Base-by-base conservation (phyloP, 2,888 invertebrate species). In the Cryptocephalus moraei region DNA sequence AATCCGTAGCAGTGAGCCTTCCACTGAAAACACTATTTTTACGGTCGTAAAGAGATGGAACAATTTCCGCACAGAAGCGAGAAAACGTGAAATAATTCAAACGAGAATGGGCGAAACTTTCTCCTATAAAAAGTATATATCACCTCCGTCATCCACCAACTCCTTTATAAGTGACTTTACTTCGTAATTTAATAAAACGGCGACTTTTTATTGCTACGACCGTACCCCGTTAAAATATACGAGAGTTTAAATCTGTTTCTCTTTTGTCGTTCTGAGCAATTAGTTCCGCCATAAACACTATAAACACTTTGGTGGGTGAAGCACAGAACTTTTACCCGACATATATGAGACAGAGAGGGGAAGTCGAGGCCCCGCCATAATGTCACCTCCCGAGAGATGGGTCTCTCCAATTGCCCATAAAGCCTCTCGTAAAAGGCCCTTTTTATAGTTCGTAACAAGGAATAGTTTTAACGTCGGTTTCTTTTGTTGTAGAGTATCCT, bases 251-350 rank as follows among this genome's bases (percentile, higher is more conserved):
- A 55, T 56, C 55, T 52, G 52, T 54, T 54, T 49, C 45, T 50
- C 50, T 47, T 47, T 49, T 52, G 49, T 48, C 50, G 56, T 56
- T 56, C 54, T 48, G 44, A 55, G 50, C 59, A 60, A 60, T 60
- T 60, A 60, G 55, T 53, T 47, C 72, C n/a, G 72, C 64, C 36
- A 74, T 70, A 53, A 75, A 75, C 57, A 72, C 62, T 50, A 50
- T 52, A 53, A 57, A 53, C 51, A 51, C 49, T 53, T 50, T 32
- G 11, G 32, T 41, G 9, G 41, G 36, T 22, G 12, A 36, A 36
- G 36, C n/a, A 36, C 3, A 11, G n/a, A 13, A 31, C 41, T 32
- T 8, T 41, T 41, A 41, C 8, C 14, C 9, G 13, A 31, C 13
- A 41, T 36, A 36, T 12, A 12, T 36, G 36, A 36, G n/a, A 36